Evolutionary conservation across 2,797 vertebrate species (phyloP), one percentile per base, ranked within the genome.

Genomic region (Dryobates pubescens): DNA sequence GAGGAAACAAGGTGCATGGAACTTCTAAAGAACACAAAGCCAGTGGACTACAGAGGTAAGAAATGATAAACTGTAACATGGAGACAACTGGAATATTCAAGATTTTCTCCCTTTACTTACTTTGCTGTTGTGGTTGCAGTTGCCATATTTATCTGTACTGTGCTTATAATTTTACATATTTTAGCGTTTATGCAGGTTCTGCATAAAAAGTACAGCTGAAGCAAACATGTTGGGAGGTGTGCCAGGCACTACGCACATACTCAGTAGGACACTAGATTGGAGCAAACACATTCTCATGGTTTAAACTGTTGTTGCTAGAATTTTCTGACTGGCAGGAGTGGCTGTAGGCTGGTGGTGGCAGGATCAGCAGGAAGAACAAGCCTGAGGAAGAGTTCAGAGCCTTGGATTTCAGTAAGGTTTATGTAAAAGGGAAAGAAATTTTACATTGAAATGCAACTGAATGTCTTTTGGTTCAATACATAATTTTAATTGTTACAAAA

Each of bases 1-100:
- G 97, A 98, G 71, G 97, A 98, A 92, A 91, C 89, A 22, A 97
- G 91, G 38, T 98, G 98, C 84, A 89, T 96, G 86, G 95, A 96
- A 49, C 93, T 94, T 45, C 61, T 98, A 17, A 96, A 94, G 71
- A 94, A 62, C 53, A 22, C 79, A 43, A 96, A 97, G 51, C 79
- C 93, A 73, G 90, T 91, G 41, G 93, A 89, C 12, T 92, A 94
- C 82, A 97, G 93, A 93, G 98, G 98, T 98, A 87, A 92, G 94
- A 72, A 63, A 86, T 82, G 17, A 77, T 23, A 49, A 49, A 8
- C 17, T 78, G 29, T 36, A 41, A 36, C 23, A 20, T 24, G 36
- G 17, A 49, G 51, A 17, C 9, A 56, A 13, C 30, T n/a, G 45
- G 7, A 69, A 4, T 27, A 20, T 3, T 36, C 20, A n/a, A 51